Base-by-base conservation (phyloP, 37 sponge, comb jelly and placozoan genomes). In the Lycopodina hypogea region DNA sequence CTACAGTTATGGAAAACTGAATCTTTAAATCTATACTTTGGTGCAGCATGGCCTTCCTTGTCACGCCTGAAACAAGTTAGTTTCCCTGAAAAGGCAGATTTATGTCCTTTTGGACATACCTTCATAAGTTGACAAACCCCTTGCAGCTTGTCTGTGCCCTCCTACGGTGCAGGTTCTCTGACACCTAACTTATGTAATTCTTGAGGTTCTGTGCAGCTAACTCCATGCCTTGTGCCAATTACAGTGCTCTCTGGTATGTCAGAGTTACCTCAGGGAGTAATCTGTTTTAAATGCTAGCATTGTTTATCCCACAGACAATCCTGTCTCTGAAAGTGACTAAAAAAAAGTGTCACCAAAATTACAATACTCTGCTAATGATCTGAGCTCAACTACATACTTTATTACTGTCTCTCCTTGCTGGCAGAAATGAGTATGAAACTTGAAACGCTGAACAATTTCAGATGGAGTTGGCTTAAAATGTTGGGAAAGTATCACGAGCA, bases 221-320 rank as follows among this genome's bases (percentile, higher is more conserved):
- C 64, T 82, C 75, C 73, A 72, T 35, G 61, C 52, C 40, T 34
- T 62, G 79, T 2, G 79, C 79, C 12, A 78, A 19, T 42, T 60
- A 63, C 14, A 77, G 11, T n/a, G 79, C 79, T 50, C 48, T 39
- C 14, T 24, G 42, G 56, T 37, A 67, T 8, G 68, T 78, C 24
- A 78, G 50, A 11, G 62, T 48, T 0, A 48, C 22, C 69, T 69
- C 79, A 6, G 69, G 30, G 21, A 78, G 69, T 42, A 78, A 42
- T 23, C 45, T 21, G 18, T 53, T 65, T 36, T 82, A 67, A 23
- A 62, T 36, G 8, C 7, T 15, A 39, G 36, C 41, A 33, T 76
- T 61, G 42, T 59, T 69, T 17, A 84, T 76, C 7, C 84, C 78
- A 52, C 78, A 84, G 18, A 84, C 84, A 2, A 84, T 4, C 24